Percentiles rank a stretch among this genome's conserved stretches.
Conservation (phyloP, 2,888 invertebrate species). For the Lissonota sp. region DNA sequence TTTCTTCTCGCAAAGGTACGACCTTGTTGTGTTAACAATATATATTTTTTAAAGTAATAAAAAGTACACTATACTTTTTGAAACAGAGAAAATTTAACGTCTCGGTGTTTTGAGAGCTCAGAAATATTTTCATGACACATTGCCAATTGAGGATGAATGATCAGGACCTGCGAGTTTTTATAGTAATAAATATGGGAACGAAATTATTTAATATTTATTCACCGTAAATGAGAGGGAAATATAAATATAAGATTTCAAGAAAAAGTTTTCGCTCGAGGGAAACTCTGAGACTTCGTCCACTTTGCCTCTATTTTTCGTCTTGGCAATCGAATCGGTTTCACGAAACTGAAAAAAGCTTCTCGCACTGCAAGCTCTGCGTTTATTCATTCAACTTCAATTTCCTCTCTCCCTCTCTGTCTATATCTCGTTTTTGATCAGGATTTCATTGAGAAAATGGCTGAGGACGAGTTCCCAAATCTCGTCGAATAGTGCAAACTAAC, state of each 20-base stretch:
- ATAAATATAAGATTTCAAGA: conserved; percentile 67
- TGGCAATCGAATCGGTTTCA: conserved; percentile 41
- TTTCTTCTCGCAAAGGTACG: conserved; percentile 5
- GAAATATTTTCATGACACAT: neutral
- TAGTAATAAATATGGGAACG: conserved; percentile 55
- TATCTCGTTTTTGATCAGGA: conserved; percentile 10
- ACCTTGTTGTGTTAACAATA: neutral
- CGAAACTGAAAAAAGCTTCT: conserved; percentile 27
- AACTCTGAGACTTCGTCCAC: conserved; percentile 28
- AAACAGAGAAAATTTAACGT: no score
- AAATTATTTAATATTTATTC: conserved; percentile 69
- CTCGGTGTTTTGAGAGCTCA: neutral
- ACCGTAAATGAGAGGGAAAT: conserved; percentile 68
- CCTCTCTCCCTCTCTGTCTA: neutral
- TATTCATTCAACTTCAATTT: neutral
- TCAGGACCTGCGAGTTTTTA: neutral
- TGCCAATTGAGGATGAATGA: neutral
- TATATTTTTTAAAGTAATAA: no score
- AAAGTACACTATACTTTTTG: no score
- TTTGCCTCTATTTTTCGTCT: conserved; percentile 39
- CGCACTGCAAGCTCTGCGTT: neutral
- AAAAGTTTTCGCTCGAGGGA: conserved; percentile 59
- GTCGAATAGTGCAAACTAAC: conserved; percentile 10
- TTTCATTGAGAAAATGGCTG: conserved; percentile 6
- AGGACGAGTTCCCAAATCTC: neutral